These are phyloP conservation scores for Aquatica leii DNA, from an alignment of 2,888 invertebrate species.

Conservation along the genomic window DNA sequence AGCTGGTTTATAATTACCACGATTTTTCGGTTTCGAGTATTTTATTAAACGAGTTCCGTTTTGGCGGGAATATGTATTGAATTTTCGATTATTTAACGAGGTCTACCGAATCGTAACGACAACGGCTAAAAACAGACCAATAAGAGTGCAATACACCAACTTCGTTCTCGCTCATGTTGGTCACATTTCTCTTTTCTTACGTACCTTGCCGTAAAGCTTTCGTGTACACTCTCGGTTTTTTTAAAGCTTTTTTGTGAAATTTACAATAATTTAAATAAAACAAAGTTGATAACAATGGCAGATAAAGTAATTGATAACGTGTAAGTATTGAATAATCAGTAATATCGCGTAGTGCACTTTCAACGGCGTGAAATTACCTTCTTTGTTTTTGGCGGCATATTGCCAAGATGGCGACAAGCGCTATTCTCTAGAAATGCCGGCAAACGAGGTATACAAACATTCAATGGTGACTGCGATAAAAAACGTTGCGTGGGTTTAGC, in stretches of 20 bases:
- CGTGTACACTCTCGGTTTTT: constrained; percentile 9
- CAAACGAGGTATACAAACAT: constrained; percentile 29
- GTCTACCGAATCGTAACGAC: no score
- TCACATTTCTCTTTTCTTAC: no score
- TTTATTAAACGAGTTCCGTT: no score
- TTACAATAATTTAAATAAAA: constrained; percentile 27
- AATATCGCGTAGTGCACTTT: neutral
- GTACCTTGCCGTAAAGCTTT: no score
- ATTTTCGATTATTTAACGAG: no score
- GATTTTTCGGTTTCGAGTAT: no score
- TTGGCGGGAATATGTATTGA: no score
- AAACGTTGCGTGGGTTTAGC: neutral
- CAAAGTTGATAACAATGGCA: constrained; percentile 66
- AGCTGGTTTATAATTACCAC: no score
- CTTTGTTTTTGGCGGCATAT: constrained; percentile 58
- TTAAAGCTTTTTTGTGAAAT: constrained; percentile 20
- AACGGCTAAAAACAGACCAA: no score
- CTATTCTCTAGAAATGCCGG: constrained; percentile 50
- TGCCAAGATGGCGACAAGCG: constrained; percentile 67
- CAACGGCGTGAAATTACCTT: constrained; percentile 30
- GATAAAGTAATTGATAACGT: constrained; percentile 69
- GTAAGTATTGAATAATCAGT: constrained; percentile 64
- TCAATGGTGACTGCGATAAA: neutral
- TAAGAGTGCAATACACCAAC: neutral
- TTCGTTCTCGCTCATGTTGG: neutral